These are phyloP conservation scores for Apogon hyalosoma DNA, from an alignment of 2,797 vertebrate genomes.

Conservation along the genomic window DNA sequence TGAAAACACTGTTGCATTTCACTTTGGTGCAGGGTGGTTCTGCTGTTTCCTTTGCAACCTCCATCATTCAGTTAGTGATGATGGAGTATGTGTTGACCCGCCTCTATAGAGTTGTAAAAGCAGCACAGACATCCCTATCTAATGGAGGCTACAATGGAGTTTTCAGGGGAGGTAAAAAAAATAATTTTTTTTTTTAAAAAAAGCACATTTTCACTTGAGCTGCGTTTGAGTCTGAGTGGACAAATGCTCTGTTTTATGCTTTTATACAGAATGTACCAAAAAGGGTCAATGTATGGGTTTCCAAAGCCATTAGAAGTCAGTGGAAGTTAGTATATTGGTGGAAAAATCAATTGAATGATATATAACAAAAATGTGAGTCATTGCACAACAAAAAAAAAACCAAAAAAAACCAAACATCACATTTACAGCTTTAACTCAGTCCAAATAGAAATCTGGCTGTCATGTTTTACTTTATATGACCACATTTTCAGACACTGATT, in stretches of 20 bases:
- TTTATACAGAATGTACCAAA: not conserved
- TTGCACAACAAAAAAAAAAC: too few species aligned
- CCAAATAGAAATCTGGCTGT: too few species aligned
- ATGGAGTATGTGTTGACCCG: slow-evolving; percentile 50
- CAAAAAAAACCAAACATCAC: too few species aligned
- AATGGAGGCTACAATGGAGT: slow-evolving; percentile 11
- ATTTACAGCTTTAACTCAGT: not conserved
- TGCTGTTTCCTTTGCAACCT: slow-evolving; percentile 28
- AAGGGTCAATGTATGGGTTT: not conserved
- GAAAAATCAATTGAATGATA: not conserved
- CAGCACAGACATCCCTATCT: not conserved
- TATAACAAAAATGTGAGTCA: too few species aligned
- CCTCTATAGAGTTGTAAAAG: slow-evolving; percentile 23
- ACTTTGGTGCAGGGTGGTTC: slow-evolving; percentile 50
- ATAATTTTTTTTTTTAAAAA: too few species aligned
- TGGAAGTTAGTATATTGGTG: slow-evolving; percentile 10
- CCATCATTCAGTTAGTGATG: slow-evolving; percentile 33
- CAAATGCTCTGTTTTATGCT: not conserved
- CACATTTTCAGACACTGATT: not conserved
- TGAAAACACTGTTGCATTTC: slow-evolving; percentile 62
- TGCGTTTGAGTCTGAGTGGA: slow-evolving; percentile 21
- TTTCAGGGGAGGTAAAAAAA: not conserved
- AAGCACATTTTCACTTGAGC: not conserved
- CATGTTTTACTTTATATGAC: too few species aligned
- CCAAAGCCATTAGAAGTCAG: not conserved